Base-by-base conservation (phyloP, 2,888 invertebrate species). In the Clitarchus hookeri region DNA sequence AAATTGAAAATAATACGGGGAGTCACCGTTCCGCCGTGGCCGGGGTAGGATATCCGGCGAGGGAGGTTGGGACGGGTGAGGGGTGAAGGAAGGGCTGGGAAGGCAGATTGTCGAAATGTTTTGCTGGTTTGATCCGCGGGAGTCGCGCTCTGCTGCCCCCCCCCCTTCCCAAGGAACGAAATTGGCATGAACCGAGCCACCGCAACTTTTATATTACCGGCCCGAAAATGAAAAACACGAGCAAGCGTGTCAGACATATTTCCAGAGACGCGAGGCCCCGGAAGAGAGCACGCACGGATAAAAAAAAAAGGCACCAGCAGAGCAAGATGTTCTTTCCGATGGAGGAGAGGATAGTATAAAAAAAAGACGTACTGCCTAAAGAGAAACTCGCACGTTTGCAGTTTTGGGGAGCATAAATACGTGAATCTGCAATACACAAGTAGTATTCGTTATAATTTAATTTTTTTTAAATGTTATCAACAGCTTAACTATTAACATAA, bases 181-280 rank as follows among this genome's bases (percentile, higher is more conserved):
- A 65, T n/a, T 23, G 65, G 65, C 65, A 23, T 23, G 65, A 65
- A n/a, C 23, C 65, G 65, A 19, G 65, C 65, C 65, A n/a, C 65
- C 65, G 65, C 65, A 65, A 65, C 65, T 65, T 65, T 65, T 65
- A 65, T 65, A 65, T 65, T 65, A 65, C 65, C 65, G 65, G 65
- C 12, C 65, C 8, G 65, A 23, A 65, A 65, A 65, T 23, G 19
- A 23, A 65, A 65, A 65, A 65, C 65, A 65, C 65, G 65, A 65
- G 23, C 23, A 65, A n/a, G 65, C 65, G 65, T 65, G 65, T 65
- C n/a, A 23, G 65, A 4, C 65, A 23, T 65, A 65, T 65, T n/a
- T 65, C n/a, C 65, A 16, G 65, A n/a, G n/a, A 65, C 65, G 65
- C 8, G 65, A 0, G 65, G 65, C 2, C 36, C 36, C 2, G 48